Conservation (phyloP, 2,888 invertebrate species). For the Drosophila nr. fundita region DNA sequence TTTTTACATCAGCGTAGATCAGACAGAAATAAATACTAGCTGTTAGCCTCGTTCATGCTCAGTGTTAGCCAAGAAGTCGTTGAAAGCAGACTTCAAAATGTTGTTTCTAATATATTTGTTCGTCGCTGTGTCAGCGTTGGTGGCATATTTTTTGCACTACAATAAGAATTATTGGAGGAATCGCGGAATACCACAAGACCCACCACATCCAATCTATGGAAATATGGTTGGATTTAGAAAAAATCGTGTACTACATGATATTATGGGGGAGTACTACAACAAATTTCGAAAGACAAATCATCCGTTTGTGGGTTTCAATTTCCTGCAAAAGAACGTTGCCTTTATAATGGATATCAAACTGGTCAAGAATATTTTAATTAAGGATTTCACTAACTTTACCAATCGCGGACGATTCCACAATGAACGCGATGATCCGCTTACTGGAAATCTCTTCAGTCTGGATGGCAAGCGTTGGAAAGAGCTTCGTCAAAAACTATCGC, state of each 20-base stretch:
- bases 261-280: slow-evolving; percentile 51
- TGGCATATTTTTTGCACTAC: slow-evolving; percentile 42
- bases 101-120: slow-evolving; percentile 52
- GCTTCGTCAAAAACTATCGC: no score
- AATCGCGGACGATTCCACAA: no score
- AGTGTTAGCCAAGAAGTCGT: slow-evolving; percentile 6
- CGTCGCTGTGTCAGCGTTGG: slow-evolving; percentile 42
- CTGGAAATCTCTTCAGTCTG: no score
- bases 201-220: slow-evolving; percentile 52
- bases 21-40: not conserved
- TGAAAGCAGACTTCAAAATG: slow-evolving; percentile 27
- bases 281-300: slow-evolving; percentile 46
- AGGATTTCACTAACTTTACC: no score
- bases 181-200: slow-evolving; percentile 52
- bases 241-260: slow-evolving; percentile 32
- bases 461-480: no score
- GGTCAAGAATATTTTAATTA: no score
- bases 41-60: not conserved
- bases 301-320: slow-evolving; percentile 69
- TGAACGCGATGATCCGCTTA: no score
- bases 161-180: slow-evolving; percentile 53
- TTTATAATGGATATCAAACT: no score
- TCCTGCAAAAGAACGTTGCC: not conserved
- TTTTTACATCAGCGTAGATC: no score
- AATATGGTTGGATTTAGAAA: slow-evolving; percentile 52